These are phyloP conservation scores for Drosophila pseudoananassae DNA, from an alignment of 1,140 invertebrate genomes.

Conservation along the genomic window DNA sequence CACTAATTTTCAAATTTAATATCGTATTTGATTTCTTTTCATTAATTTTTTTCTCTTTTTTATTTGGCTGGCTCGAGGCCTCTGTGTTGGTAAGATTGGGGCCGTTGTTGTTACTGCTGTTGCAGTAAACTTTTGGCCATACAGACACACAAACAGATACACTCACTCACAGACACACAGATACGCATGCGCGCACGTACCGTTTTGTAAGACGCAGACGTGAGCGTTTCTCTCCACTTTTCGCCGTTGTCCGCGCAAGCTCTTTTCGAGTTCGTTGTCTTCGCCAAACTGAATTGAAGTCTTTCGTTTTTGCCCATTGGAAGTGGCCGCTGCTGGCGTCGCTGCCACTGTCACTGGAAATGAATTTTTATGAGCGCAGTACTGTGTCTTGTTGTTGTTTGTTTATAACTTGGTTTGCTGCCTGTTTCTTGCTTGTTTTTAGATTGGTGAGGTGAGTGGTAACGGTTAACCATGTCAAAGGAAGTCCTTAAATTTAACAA, in stretches of 20 bases:
- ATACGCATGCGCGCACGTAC: constrained; percentile 77
- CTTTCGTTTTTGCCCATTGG: constrained; percentile 83
- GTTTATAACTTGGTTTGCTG: constrained; percentile 27
- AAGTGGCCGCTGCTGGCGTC: constrained; percentile 54
- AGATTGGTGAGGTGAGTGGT: constrained; percentile 28
- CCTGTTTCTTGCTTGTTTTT: constrained; percentile 36
- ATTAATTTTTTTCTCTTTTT: constrained; percentile 47
- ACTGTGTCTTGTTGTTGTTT: constrained; percentile 31
- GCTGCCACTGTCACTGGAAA: constrained; percentile 52
- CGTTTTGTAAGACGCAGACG: constrained; percentile 60
- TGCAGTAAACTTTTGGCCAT: constrained; percentile 72
- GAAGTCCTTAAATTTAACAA: constrained; percentile 14
- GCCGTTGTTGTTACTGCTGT: constrained; percentile 32
- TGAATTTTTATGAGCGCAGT: constrained; percentile 52
- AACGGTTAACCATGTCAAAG: constrained; percentile 28
- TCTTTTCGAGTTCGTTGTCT: constrained; percentile 84
- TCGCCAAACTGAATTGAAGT: constrained; percentile 83
- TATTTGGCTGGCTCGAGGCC: constrained; percentile 38
- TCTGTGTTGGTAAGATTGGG: constrained; percentile 30
- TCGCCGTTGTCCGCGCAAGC: constrained; percentile 60
- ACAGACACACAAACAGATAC: constrained; percentile 9
- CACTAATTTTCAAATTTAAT: constrained; percentile 53
- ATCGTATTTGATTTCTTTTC: constrained; percentile 72
- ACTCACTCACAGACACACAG: constrained; percentile 35
- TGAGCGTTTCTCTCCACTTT: constrained; percentile 54